phyloP scores from a whole-genome alignment of 2,113 vertebrate species.

The Propithecus coquereli region DNA sequence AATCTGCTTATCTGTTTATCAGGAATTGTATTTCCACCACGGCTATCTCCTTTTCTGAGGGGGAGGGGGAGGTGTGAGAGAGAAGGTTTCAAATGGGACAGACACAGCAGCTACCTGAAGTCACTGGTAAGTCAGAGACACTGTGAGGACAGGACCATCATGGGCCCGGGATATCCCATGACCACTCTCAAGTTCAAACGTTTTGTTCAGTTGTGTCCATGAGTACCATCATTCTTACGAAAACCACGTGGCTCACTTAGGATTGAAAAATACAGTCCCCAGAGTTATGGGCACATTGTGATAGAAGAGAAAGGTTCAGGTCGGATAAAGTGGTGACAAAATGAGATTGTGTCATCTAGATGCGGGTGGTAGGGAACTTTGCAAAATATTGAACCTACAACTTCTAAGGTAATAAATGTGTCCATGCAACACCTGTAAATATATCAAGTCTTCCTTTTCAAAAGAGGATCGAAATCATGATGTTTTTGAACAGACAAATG shows the following conservation, averaged over 20 bases:
- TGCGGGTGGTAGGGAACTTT: not conserved
- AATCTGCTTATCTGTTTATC: slow-evolving; percentile 68
- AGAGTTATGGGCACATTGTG: not conserved
- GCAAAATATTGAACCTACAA: not conserved
- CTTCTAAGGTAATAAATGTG: not conserved
- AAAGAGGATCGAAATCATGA: slow-evolving; percentile 4
- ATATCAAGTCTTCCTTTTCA: not conserved
- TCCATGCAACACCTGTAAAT: not conserved
- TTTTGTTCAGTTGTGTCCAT: not conserved
- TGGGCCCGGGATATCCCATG: not conserved
- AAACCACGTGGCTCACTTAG: not conserved
- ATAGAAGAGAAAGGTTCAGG: not conserved
- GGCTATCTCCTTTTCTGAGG: not conserved
- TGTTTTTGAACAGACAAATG: not conserved
- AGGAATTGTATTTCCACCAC: not conserved
- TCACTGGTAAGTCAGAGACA: not conserved
- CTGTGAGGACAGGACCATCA: not conserved
- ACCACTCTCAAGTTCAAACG: not conserved
- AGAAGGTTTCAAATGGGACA: not conserved
- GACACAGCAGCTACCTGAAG: not conserved
- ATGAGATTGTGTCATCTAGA: not conserved
- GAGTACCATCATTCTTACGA: not conserved
- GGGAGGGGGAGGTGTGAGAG: not conserved
- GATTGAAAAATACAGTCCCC: not conserved
- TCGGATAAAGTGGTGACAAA: not conserved